Evolutionary conservation across 2,113 vertebrate genomes (phyloP).

Genomic region (Procavia capensis): DNA sequence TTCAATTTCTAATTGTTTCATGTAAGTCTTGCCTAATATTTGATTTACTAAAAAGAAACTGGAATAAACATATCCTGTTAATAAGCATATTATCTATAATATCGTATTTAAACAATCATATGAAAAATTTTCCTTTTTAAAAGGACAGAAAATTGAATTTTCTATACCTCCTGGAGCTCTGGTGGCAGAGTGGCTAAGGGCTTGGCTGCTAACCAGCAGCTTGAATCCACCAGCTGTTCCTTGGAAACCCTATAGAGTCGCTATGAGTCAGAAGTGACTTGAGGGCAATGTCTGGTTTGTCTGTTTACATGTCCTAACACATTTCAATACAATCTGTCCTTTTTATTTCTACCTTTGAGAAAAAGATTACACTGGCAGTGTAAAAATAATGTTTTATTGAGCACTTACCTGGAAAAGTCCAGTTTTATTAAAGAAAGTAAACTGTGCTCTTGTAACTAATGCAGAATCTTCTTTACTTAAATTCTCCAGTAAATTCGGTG

Average conservation of each 20-base stretch:
- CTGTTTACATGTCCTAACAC: neutral
- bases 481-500: conserved; percentile 90
- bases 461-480: conserved; percentile 87
- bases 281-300: no score
- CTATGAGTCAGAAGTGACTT: no score
- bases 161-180: neutral
- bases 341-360: neutral
- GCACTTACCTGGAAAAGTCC: conserved; percentile 93
- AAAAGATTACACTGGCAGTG: neutral
- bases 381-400: conserved; percentile 11
- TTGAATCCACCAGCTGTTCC: no score
- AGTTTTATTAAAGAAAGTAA: conserved; percentile 96
- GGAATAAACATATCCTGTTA: neutral
- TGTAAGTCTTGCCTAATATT: conserved; percentile 20
- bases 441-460: conserved; percentile 92
- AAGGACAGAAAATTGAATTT: conserved; percentile 23
- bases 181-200: no score
- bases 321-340: neutral
- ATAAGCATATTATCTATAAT: neutral
- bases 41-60: conserved; percentile 17
- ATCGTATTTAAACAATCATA: neutral
- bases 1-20: conserved; percentile 36
- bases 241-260: no score
- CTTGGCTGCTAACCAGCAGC: no score
- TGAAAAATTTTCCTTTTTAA: conserved; percentile 32